These are phyloP conservation scores for Aricia artaxerxes DNA, from an alignment of 2,888 invertebrate genomes.

Conservation along the genomic window DNA sequence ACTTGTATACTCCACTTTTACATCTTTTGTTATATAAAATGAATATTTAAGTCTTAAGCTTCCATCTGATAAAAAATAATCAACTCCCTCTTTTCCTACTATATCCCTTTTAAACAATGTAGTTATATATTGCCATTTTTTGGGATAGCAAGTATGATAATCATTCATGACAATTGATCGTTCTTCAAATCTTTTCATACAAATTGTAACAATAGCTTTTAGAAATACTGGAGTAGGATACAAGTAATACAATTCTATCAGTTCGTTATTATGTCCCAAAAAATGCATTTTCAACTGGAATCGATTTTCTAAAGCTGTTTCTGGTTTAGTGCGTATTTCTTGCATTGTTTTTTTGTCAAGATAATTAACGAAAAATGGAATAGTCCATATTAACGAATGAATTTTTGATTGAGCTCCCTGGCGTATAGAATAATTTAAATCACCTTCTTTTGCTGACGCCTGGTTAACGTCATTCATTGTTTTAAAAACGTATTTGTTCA, in stretches of 20 bases:
- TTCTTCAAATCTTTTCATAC: conserved; percentile 68
- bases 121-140: conserved; percentile 72
- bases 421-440: conserved; percentile 61
- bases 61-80: conserved; percentile 66
- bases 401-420: conserved; percentile 70
- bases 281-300: conserved; percentile 73
- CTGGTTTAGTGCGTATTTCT: conserved; percentile 63
- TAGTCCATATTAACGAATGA: conserved; percentile 68
- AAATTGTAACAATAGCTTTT: conserved; percentile 66
- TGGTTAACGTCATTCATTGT: background rate
- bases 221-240: conserved; percentile 65
- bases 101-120: conserved; percentile 68
- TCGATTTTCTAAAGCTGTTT: conserved; percentile 52
- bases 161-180: conserved; percentile 69
- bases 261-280: conserved; percentile 65
- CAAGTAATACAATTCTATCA: conserved; percentile 69
- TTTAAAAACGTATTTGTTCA: background rate
- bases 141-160: conserved; percentile 67
- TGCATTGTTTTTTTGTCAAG: conserved; percentile 60
- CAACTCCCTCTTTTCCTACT: conserved; percentile 58
- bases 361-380: conserved; percentile 61
- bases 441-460: conserved; percentile 47
- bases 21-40: conserved; percentile 69
- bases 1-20: conserved; percentile 51
- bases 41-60: conserved; percentile 68